These are phyloP conservation scores for Drosophila rhopaloa DNA, from an alignment of 1,140 invertebrate species.

Conservation along the genomic window DNA sequence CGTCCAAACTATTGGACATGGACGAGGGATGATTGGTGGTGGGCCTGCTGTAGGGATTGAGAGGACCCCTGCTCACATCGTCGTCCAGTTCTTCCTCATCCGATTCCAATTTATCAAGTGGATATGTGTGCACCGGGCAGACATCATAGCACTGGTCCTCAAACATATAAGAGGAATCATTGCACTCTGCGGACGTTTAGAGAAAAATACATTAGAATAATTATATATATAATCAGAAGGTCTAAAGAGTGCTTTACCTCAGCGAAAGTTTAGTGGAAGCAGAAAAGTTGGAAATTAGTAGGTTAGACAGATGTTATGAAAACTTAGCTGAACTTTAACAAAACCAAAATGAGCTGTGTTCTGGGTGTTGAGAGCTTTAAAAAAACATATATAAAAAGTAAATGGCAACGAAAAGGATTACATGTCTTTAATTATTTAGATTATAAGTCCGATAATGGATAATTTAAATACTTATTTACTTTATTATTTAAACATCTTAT, in stretches of 20 bases:
- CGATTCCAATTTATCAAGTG: conserved; percentile 29
- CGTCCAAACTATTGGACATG: conserved; percentile 28
- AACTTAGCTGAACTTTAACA: background rate
- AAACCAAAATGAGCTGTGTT: conserved; percentile 4
- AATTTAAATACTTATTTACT: background rate
- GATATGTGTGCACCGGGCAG: conserved; percentile 67
- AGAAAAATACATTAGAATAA: background rate
- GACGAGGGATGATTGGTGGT: conserved; percentile 4
- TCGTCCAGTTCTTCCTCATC: conserved; percentile 6
- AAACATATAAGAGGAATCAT: conserved; percentile 55
- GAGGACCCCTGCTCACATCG: background rate
- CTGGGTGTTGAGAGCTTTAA: conserved; percentile 3
- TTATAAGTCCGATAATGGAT: too few species aligned
- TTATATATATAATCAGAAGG: background rate
- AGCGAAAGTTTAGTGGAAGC: conserved; percentile 10
- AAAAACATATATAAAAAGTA: background rate
- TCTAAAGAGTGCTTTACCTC: conserved; percentile 53
- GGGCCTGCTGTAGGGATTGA: conserved; percentile 2
- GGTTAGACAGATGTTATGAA: conserved; percentile 11
- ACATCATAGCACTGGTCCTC: conserved; percentile 64
- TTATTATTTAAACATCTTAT: background rate
- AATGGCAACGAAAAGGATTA: background rate
- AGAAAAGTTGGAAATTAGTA: conserved; percentile 17
- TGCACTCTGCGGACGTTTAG: conserved; percentile 64
- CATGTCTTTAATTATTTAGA: too few species aligned